These are phyloP conservation scores for Atethmia centrago DNA, from an alignment of 2,888 invertebrate genomes.

Conservation along the genomic window DNA sequence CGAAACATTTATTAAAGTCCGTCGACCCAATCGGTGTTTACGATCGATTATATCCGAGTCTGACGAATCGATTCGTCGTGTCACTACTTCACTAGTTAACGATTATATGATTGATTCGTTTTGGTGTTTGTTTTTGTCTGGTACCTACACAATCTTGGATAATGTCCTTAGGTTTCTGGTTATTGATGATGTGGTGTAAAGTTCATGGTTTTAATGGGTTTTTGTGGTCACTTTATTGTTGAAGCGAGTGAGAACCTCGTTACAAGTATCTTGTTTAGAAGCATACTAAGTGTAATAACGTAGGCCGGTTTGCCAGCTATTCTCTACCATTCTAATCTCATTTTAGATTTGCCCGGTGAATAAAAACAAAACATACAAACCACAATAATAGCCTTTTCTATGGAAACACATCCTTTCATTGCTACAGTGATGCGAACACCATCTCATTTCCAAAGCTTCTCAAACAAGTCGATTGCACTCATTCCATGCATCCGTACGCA, in stretches of 20 bases:
- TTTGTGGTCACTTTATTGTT: slow-evolving; percentile 54
- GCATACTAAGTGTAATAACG: slow-evolving; percentile 4
- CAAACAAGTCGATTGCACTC: slow-evolving; percentile 43
- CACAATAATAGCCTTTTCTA: slow-evolving; percentile 17
- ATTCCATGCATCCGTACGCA: slow-evolving; percentile 36
- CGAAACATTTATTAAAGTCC: slow-evolving; percentile 82
- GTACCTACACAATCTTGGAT: slow-evolving; percentile 41
- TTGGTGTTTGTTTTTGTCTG: slow-evolving; percentile 66
- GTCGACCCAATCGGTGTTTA: slow-evolving; percentile 76
- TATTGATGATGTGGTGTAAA: slow-evolving; percentile 48
- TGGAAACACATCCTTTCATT: slow-evolving; percentile 14
- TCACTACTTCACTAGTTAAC: slow-evolving; percentile 70
- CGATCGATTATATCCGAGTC: slow-evolving; percentile 78
- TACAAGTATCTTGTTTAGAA: slow-evolving; percentile 17
- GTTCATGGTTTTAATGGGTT: slow-evolving; percentile 49
- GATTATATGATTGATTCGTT: slow-evolving; percentile 73
- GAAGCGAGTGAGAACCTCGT: slow-evolving; percentile 27
- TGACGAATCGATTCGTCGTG: slow-evolving; percentile 77
- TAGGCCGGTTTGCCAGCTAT: not conserved
- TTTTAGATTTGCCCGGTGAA: slow-evolving; percentile 31
- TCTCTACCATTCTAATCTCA: slow-evolving; percentile 23
- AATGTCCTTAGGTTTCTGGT: slow-evolving; percentile 32
- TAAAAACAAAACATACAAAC: slow-evolving; percentile 21
- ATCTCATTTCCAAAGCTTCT: slow-evolving; percentile 10
- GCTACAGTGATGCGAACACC: not conserved